These are phyloP conservation scores for Myopa testacea DNA, from an alignment of 2,888 invertebrate species.

Conservation along the genomic window DNA sequence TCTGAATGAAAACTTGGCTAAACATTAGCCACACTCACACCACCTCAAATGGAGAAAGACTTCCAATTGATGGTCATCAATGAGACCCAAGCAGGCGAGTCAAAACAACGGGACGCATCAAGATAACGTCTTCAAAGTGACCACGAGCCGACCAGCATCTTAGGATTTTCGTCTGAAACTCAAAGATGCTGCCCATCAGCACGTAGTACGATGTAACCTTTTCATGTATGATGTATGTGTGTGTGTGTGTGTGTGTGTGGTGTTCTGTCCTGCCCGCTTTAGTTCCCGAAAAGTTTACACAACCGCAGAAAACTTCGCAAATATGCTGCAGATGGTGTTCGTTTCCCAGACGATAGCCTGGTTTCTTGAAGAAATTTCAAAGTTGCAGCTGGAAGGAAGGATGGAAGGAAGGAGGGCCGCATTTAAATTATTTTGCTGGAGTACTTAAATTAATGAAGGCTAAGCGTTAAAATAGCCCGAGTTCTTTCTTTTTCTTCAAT, in stretches of 20 bases:
- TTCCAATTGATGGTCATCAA: slow-evolving; percentile 46
- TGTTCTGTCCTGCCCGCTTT: background rate
- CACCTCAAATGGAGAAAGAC: slow-evolving; percentile 43
- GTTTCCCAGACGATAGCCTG: background rate
- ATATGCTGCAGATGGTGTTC: background rate
- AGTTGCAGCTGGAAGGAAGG: background rate
- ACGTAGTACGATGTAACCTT: background rate
- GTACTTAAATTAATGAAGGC: slow-evolving; percentile 18
- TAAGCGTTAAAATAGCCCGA: background rate
- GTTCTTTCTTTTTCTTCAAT: too few relatives aligned
- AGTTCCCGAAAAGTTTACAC: slow-evolving; percentile 51
- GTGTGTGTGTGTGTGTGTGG: background rate
- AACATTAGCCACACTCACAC: background rate
- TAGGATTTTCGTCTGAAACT: slow-evolving; percentile 45
- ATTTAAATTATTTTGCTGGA: background rate
- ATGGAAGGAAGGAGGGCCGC: background rate
- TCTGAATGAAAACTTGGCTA: slow-evolving; percentile 39
- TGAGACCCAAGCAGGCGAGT: slow-evolving; percentile 29
- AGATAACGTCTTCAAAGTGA: slow-evolving; percentile 57
- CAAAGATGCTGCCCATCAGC: background rate
- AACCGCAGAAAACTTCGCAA: slow-evolving; percentile 51
- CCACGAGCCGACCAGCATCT: slow-evolving; percentile 58
- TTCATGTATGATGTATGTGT: background rate
- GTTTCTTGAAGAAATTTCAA: background rate
- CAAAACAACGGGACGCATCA: background rate